These are phyloP conservation scores for Drosophila sturtevanti DNA, from an alignment of 1,140 invertebrate species.

Conservation along the genomic window DNA sequence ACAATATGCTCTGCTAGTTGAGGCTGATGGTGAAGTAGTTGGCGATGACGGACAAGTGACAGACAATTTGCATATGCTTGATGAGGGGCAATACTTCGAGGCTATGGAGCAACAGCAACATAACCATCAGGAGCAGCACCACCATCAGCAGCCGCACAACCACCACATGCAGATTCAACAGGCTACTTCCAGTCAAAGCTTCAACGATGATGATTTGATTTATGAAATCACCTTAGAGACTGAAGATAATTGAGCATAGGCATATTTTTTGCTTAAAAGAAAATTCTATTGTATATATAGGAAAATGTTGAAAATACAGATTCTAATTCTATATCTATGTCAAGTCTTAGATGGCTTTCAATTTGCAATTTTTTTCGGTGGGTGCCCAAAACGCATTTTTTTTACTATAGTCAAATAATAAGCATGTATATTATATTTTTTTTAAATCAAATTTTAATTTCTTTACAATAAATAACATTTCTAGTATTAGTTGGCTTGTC, in stretches of 20 bases:
- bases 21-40: conserved; percentile 10
- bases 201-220: conserved; percentile 56
- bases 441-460: background rate
- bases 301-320: background rate
- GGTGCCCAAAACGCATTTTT: background rate
- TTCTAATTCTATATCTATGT: background rate
- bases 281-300: conserved; percentile 2
- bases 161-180: conserved; percentile 18
- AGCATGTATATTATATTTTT: background rate
- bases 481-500: no score
- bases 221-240: conserved; percentile 74
- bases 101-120: conserved; percentile 18
- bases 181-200: conserved; percentile 14
- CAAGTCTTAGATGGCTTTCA: background rate
- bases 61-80: conserved; percentile 6
- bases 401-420: background rate
- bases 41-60: conserved; percentile 8
- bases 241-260: conserved; percentile 59
- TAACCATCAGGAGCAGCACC: conserved; percentile 14
- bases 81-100: conserved; percentile 24
- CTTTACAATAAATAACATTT: background rate
- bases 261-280: background rate
- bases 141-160: conserved; percentile 25
- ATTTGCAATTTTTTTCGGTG: background rate
- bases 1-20: conserved; percentile 30